These are phyloP conservation scores for Microtus richardsoni DNA, from an alignment of 2,113 vertebrate genomes.

Conservation along the genomic window DNA sequence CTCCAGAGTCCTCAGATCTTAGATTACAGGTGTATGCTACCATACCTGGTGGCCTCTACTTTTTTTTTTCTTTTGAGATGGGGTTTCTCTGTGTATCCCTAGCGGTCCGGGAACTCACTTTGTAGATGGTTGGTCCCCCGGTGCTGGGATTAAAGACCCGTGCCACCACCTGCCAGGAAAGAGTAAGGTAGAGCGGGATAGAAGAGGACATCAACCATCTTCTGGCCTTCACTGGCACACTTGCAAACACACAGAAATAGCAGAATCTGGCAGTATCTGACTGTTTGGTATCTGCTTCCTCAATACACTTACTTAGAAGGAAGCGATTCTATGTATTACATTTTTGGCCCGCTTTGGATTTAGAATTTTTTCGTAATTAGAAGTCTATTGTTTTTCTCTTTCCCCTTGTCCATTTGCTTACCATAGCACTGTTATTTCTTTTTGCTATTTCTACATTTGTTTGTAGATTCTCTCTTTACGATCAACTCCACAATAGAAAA, in stretches of 20 bases:
- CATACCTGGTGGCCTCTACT: not conserved
- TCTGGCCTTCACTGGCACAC: no score
- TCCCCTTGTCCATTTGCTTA: slow-evolving; percentile 12
- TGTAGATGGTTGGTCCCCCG: no score
- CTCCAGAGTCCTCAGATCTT: not conserved
- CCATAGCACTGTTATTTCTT: not conserved
- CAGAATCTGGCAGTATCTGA: slow-evolving; percentile 17
- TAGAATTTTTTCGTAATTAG: not conserved
- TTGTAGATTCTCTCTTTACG: slow-evolving; percentile 32
- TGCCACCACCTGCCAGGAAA: no score
- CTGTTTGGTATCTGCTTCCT: not conserved
- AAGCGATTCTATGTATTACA: slow-evolving; percentile 14
- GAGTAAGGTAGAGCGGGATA: no score
- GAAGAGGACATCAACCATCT: no score
- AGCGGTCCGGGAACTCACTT: no score
- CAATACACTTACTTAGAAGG: not conserved
- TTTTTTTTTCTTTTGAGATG: not conserved
- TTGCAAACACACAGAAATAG: not conserved
- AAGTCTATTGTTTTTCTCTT: not conserved
- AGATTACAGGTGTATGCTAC: not conserved
- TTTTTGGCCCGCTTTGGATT: slow-evolving; percentile 5
- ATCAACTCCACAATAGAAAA: slow-evolving; percentile 19
- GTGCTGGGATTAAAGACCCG: no score
- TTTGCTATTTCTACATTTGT: not conserved
- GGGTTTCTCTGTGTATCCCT: no score